phyloP scores from a whole-genome alignment of 2,888 invertebrate species.

The Temnothorax rugatulus region DNA sequence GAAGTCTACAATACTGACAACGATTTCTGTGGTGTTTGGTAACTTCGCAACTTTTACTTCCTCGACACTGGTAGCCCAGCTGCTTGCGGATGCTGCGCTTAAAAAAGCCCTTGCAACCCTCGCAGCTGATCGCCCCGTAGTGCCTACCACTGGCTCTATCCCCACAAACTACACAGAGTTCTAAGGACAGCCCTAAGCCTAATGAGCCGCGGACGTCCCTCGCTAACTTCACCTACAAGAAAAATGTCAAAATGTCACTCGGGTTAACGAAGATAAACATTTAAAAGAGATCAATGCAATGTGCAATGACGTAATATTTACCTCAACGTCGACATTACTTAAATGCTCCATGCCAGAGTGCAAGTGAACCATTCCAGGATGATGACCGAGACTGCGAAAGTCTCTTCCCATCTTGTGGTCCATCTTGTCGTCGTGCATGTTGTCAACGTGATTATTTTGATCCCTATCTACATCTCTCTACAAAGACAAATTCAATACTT shows the following conservation, averaged over 20 bases:
- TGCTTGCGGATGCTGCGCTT: slow-evolving; percentile 99
- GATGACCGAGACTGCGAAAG: slow-evolving; percentile 81
- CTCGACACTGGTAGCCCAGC: slow-evolving; percentile 98
- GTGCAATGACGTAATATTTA: slow-evolving; percentile 53
- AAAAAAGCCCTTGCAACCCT: slow-evolving; percentile 99
- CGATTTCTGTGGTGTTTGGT: slow-evolving; percentile 99
- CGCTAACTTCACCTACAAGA: slow-evolving; percentile 82
- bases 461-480: slow-evolving; percentile 80
- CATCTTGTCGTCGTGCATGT: slow-evolving; percentile 81
- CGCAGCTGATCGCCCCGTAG: slow-evolving; percentile 97
- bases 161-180: slow-evolving; percentile 98
- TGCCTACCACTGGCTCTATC: slow-evolving; percentile 98
- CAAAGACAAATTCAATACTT: slow-evolving; percentile 27
- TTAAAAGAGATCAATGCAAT: neutral
- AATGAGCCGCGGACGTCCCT: slow-evolving; percentile 84
- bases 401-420: slow-evolving; percentile 83
- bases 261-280: neutral
- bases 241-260: slow-evolving; percentile 5
- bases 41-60: slow-evolving; percentile 98
- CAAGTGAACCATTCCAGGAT: slow-evolving; percentile 82
- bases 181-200: slow-evolving; percentile 89
- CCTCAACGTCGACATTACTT: slow-evolving; percentile 83
- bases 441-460: slow-evolving; percentile 82
- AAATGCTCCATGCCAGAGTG: slow-evolving; percentile 83
- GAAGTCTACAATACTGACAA: slow-evolving; percentile 99